Evolutionary conservation across 2,888 invertebrate species (phyloP).

Genomic region (Lithophane ornitopus): DNA sequence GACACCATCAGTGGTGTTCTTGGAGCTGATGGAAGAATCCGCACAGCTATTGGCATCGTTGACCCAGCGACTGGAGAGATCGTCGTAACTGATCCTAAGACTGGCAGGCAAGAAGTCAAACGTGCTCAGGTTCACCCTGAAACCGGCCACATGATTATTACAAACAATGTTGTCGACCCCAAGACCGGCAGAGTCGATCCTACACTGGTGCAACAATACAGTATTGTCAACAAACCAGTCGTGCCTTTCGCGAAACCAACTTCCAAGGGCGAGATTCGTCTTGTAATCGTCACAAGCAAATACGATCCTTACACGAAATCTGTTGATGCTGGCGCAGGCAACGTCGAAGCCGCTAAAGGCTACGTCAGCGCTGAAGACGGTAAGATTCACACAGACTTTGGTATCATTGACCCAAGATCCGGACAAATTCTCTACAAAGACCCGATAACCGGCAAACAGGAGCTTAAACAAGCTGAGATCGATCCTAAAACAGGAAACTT

Average conservation of each 20-base stretch:
- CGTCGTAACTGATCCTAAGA: conserved; percentile 84
- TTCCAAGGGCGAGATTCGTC: conserved; percentile 84
- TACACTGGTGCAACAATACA: conserved; percentile 88
- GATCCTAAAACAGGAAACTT: conserved; percentile 91
- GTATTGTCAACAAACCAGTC: conserved; percentile 85
- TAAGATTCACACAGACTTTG: conserved; percentile 91
- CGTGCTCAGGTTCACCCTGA: conserved; percentile 89
- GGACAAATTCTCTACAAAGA: conserved; percentile 91
- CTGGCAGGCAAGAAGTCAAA: conserved; percentile 90
- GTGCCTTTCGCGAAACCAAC: conserved; percentile 83
- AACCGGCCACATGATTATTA: conserved; percentile 90
- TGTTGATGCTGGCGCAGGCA: conserved; percentile 89
- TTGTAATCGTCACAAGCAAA: conserved; percentile 88
- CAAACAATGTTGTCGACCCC: conserved; percentile 90
- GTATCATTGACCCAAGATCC: conserved; percentile 91
- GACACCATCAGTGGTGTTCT: conserved; percentile 91
- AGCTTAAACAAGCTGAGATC: conserved; percentile 91
- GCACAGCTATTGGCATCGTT: conserved; percentile 92
- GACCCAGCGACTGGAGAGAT: conserved; percentile 91
- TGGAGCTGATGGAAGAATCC: conserved; percentile 87
- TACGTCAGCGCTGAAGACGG: conserved; percentile 88
- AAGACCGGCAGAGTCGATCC: conserved; percentile 91
- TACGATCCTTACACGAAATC: conserved; percentile 91
- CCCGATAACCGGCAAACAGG: conserved; percentile 91
- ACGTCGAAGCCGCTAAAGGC: conserved; percentile 90